phyloP scores from a whole-genome alignment of 2,888 invertebrate genomes.

The Diplolepis rosae region DNA sequence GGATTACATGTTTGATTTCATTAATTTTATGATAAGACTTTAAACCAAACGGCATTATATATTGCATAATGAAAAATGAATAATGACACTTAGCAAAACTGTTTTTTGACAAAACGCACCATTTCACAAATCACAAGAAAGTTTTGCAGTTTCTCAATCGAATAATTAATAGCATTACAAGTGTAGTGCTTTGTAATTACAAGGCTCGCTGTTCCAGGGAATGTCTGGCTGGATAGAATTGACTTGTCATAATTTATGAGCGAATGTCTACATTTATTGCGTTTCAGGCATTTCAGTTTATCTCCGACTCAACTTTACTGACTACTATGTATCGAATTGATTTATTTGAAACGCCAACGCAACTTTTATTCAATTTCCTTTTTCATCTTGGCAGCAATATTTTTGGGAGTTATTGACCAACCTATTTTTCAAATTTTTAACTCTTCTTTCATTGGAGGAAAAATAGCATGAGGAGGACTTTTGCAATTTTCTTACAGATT shows the following conservation, averaged over 20 bases:
- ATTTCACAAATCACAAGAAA: conserved; percentile 50
- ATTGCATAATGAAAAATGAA: neutral
- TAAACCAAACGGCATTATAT: neutral
- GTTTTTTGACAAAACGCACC: conserved; percentile 35
- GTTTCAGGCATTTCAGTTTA: conserved; percentile 13
- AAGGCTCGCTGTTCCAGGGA: conserved; percentile 29
- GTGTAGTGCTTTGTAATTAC: conserved; percentile 48
- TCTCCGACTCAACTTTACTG: conserved; percentile 20
- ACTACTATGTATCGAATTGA: conserved; percentile 20
- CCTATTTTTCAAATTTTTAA: too few relatives aligned
- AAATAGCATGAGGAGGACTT: too few relatives aligned
- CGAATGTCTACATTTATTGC: conserved; percentile 4
- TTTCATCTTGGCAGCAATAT: too few relatives aligned
- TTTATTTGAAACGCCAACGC: neutral
- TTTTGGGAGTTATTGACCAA: too few relatives aligned
- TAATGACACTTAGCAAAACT: conserved; percentile 13
- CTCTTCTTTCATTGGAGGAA: too few relatives aligned
- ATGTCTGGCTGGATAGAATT: conserved; percentile 15
- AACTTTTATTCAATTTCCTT: neutral
- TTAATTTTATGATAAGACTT: neutral
- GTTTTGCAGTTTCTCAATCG: conserved; percentile 46
- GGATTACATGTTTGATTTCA: too few relatives aligned
- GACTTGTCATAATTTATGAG: conserved; percentile 23
- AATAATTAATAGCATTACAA: conserved; percentile 49
- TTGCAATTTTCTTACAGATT: too few relatives aligned